Base-by-base conservation (phyloP, 2,113 vertebrate genomes). In the Hyperoodon ampullatus region DNA sequence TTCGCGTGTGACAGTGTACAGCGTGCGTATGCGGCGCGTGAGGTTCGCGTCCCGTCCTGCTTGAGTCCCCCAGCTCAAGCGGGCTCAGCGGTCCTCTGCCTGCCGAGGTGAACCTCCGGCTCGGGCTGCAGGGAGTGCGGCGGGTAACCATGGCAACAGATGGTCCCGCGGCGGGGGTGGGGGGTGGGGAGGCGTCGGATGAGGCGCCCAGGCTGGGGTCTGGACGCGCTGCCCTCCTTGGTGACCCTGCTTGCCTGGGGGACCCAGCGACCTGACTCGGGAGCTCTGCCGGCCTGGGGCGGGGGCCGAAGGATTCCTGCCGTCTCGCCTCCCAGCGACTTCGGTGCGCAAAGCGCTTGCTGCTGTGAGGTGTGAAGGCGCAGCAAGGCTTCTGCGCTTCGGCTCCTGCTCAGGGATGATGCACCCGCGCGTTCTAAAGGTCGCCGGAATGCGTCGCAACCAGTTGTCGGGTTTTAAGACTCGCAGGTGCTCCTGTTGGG, bases 81-180 rank as follows among this genome's bases (percentile, higher is more conserved):
- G 6, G 16, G 78, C 72, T 82, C 42, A 21, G 83, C 9, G 0
- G 61, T 44, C 44, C 18, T 13, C 50, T 39, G 92, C 81, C 44
- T 2, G 42, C 70, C 2, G 39, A 8, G 4, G 11, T 7, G 61
- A 30, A 66, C 16, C 72, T 1, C 6, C 5, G 7, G 30, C 30
- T n/a, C 6, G 0, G 24, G 35, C 78, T 60, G 78, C n/a, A 18
- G 14, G 5, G 6, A 14, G 13, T 24, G 66, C 8, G 66, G 93
- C 58, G 23, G 94, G 97, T 98, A 97, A 97, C 98, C 98, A 98
- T 98, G 98, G 98, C 97, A 98, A 99, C 98, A 92, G 98, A 97
- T 97, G 98, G 98, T 98, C 98, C 97, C 90, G 97, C 96, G 60
- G 61, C 70, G 86, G 88, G 72, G 96, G 30, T 91, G 63, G 85